phyloP scores from a whole-genome alignment of 2,888 invertebrate genomes.

The Tipula vernalis region DNA sequence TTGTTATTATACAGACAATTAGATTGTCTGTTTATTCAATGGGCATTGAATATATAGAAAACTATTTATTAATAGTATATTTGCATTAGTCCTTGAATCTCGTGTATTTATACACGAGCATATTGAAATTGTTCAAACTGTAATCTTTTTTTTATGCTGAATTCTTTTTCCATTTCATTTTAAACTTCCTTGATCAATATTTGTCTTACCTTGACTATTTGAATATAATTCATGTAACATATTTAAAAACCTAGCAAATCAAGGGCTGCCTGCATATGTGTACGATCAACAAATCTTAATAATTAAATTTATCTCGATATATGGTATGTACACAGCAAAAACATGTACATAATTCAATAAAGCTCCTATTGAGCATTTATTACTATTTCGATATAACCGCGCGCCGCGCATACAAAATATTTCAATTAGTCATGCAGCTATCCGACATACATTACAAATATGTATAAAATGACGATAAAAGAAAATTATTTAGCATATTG shows the following conservation, averaged over 20 bases:
- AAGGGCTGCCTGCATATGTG: background rate
- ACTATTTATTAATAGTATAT: background rate
- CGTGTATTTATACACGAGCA: background rate
- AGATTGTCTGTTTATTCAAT: background rate
- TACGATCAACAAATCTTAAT: background rate
- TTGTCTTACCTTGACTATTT: background rate
- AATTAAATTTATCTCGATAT: background rate
- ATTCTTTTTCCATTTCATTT: background rate
- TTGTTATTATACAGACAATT: background rate
- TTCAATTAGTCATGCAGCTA: background rate
- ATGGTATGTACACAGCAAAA: background rate
- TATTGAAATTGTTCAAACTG: background rate
- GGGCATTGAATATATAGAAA: background rate
- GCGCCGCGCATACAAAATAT: background rate
- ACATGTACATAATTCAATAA: background rate
- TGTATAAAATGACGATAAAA: too few relatives aligned
- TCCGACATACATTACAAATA: background rate
- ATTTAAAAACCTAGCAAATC: background rate
- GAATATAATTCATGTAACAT: background rate
- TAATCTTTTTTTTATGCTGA: background rate
- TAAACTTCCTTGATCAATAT: background rate
- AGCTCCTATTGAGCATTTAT: background rate
- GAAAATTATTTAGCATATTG: background rate
- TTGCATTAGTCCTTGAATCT: background rate
- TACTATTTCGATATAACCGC: background rate